These are phyloP conservation scores for Philopedon plagiatum DNA, from an alignment of 2,888 invertebrate species.

Conservation along the genomic window DNA sequence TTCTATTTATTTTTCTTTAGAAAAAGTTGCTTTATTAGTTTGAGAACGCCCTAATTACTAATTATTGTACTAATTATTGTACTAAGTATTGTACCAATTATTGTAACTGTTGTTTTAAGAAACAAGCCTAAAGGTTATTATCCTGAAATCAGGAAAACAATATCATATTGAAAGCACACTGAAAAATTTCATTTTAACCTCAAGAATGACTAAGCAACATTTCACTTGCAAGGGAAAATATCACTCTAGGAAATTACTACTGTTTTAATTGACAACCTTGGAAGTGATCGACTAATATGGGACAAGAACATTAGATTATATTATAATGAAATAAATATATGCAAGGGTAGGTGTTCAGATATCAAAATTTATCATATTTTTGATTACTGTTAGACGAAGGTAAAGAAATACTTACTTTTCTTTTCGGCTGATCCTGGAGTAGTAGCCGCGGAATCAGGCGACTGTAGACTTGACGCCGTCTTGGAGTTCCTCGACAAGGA, in stretches of 20 bases:
- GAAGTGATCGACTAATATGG: background rate
- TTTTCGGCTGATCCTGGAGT: conserved; percentile 73
- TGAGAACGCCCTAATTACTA: too few species aligned
- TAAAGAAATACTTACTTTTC: conserved; percentile 75
- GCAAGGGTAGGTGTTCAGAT: too few species aligned
- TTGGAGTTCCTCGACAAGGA: conserved; percentile 67
- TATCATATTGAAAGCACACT: too few species aligned
- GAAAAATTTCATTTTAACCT: background rate
- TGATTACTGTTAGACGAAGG: background rate
- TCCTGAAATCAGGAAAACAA: too few species aligned
- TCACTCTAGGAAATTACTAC: background rate
- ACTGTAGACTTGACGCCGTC: conserved; percentile 75
- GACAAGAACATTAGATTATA: background rate
- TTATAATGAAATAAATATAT: too few species aligned
- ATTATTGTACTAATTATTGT: too few species aligned
- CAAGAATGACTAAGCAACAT: background rate
- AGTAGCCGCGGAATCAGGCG: conserved; percentile 77
- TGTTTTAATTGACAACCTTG: background rate
- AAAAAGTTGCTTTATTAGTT: too few species aligned
- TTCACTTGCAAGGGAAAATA: background rate
- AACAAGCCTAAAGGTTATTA: too few species aligned
- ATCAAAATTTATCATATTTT: too few species aligned
- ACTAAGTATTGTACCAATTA: too few species aligned
- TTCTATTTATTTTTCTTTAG: too few species aligned
- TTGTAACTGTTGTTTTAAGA: too few species aligned